Evolutionary conservation across 2,113 vertebrate genomes (phyloP).

Genomic region (Natator depressus): DNA sequence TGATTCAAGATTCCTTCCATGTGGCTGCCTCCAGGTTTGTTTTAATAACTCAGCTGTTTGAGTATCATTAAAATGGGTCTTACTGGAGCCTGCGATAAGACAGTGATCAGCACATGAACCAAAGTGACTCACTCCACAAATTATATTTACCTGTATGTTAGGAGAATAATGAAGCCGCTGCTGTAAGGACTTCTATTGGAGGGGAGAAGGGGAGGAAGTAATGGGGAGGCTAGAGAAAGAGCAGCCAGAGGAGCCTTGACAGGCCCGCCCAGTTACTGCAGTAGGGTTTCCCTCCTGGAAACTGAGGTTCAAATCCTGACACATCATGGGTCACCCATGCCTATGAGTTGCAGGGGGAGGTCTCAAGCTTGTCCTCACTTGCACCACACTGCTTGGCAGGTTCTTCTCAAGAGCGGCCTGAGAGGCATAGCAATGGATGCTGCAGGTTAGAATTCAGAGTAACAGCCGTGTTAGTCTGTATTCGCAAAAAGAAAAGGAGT

Average conservation of each 20-base stretch:
- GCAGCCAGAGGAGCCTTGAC: neutral
- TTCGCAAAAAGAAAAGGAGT: too few species aligned
- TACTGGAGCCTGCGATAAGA: neutral
- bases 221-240: neutral
- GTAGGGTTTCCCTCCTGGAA: neutral
- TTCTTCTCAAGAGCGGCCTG: neutral
- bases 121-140: conserved; percentile 11
- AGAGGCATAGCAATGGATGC: neutral
- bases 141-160: neutral
- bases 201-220: neutral
- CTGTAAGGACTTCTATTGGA: neutral
- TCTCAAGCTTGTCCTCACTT: neutral
- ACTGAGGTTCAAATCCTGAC: neutral
- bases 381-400: neutral
- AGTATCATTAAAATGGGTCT: conserved; percentile 31
- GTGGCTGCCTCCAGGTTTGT: neutral
- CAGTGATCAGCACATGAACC: neutral
- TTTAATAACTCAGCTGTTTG: conserved; percentile 35
- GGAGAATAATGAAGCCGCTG: neutral
- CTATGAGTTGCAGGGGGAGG: neutral
- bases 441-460: neutral
- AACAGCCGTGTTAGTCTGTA: too few species aligned
- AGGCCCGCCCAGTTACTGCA: neutral
- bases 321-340: rapidly evolving
- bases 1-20: neutral